Base-by-base conservation (phyloP, 2,888 invertebrate genomes). In the Actias luna region DNA sequence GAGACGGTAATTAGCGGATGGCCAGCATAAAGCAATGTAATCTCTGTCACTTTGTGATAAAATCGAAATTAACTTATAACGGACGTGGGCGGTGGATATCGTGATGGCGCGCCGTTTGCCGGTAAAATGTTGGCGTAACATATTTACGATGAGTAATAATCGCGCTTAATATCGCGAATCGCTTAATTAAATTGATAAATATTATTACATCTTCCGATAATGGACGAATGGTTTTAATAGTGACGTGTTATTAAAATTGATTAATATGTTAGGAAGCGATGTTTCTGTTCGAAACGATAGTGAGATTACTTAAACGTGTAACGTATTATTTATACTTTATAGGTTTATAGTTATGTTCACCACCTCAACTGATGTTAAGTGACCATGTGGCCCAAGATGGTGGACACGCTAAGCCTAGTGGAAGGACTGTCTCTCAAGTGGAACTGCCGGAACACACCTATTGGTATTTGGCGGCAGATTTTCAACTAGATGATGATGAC, bases 81-180 rank as follows among this genome's bases (percentile, higher is more conserved):
- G 77, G 77, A 78, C 73, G 76, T 65, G 63, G 12, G 4, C 62
- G 59, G 65, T n/a, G n/a, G n/a, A n/a, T 84, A 72, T 79, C 90
- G 89, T 91, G 90, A 71, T 73, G 74, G 68, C 66, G 63, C 69
- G 82, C 80, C 84, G 88, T 90, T 89, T 82, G 78, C 81, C 79
- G 79, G 78, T 76, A 82, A 83, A 84, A 81, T 76, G 80, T 78
- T 82, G 84, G 87, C 82, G 87, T 87, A 87, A 87, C 80, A 81
- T 89, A 87, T 89, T 90, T 89, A 89, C 83, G 84, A 82, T 75
- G 74, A 81, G 85, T 82, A 80, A 86, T 91, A 89, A 89, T 89
- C 90, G 88, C 88, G 88, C 89, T 50, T 88, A 89, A 89, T 89
- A 90, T 89, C 80, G 87, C 83, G 80, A 83, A 89, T 88, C 89